Base-by-base conservation (phyloP, 2,113 vertebrate species). In the Rattus rattus region DNA sequence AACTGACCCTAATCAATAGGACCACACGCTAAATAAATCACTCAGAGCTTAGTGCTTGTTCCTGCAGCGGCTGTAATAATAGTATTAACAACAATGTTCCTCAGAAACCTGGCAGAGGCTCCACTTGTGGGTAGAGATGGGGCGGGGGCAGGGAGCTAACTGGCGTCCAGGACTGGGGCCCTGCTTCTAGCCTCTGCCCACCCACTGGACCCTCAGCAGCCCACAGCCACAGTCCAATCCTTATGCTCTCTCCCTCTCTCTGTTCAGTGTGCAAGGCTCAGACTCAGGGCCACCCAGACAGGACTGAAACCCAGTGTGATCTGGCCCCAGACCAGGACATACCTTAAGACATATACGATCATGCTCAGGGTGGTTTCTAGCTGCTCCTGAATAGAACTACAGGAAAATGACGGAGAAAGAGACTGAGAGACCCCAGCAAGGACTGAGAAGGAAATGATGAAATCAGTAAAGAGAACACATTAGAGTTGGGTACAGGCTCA, bases 1-100 rank as follows among this genome's bases (percentile, higher is more conserved):
- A 91, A 92, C 63, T 86, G 83, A 95, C 83, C 96, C 94, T 91
- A 85, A 94, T 93, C 95, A 80, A 81, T 96, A 54, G 52, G 83
- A 90, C 94, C 7, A 10, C 70, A 63, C 0, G 36, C 83, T 88
- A 63, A 92, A 96, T 97, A 94, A 94, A 91, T 96, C 97, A 92
- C 90, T 92, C 2, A 20, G 36, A 83, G 73, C 77, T 94, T 26
- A 63, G 87, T 0, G 30, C 81, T 5, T 69, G 86, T 88, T 90
- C 88, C 69, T 63, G 59, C 83, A 59, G 81, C 0, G 76, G 49
- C 90, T 94, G 52, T 7, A 91, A 92, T 91, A 88, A 95, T 84
- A 89, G 81, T 76, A 86, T 56, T 88, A 88, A 93, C 73, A 73
- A 76, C 94, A 96, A 95, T 56, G 63, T 73, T 17, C 92, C 87